phyloP scores from a whole-genome alignment of 2,888 invertebrate species.

The Leptogaster cylindrica region DNA sequence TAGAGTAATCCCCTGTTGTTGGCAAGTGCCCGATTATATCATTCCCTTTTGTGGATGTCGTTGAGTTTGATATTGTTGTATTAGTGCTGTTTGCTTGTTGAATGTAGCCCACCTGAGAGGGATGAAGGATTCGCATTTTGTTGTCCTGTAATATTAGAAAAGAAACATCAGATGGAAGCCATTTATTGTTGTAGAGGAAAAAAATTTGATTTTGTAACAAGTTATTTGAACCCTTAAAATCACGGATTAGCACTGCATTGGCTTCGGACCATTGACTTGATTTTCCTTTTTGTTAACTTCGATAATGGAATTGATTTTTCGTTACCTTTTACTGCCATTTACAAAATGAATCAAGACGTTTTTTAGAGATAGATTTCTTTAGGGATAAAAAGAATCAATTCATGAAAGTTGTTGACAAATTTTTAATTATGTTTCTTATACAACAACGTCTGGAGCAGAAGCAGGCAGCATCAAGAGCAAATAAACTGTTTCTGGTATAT shows the following conservation, averaged over 20 bases:
- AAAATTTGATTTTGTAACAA: neutral
- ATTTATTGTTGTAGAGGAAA: neutral
- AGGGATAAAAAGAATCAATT: no score
- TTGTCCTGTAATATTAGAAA: conserved; percentile 46
- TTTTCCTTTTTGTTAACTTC: no score
- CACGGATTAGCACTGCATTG: neutral
- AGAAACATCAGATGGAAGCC: conserved; percentile 24
- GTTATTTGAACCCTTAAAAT: neutral
- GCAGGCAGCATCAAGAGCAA: no score
- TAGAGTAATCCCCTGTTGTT: conserved; percentile 39
- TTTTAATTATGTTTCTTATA: no score
- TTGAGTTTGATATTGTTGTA: neutral
- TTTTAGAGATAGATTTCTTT: no score
- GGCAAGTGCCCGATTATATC: conserved; percentile 19
- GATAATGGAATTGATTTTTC: no score
- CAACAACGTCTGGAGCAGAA: no score
- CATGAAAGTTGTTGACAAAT: no score
- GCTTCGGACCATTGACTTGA: neutral
- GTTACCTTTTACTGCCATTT: no score
- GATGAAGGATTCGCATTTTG: conserved; percentile 48
- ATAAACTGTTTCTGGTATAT: no score
- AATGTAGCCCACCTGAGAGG: conserved; percentile 43
- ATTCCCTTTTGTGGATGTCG: conserved; percentile 36
- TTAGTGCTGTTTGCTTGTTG: conserved; percentile 36
- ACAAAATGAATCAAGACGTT: no score